These are phyloP conservation scores for Phymatocera aterrima DNA, from an alignment of 2,888 invertebrate genomes.

Conservation along the genomic window DNA sequence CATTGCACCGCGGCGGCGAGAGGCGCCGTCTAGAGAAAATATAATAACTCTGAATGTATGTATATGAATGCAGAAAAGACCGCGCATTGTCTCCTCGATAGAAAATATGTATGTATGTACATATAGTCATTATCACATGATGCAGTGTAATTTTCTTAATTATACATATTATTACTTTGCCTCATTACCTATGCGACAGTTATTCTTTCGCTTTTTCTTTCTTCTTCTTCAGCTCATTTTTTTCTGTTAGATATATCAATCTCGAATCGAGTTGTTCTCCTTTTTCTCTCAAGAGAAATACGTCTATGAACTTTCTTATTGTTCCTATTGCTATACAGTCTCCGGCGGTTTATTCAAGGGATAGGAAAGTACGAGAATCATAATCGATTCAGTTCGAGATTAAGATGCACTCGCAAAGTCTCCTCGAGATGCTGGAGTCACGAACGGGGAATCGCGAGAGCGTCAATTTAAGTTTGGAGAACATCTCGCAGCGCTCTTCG, in stretches of 20 bases:
- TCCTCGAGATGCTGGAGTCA: constrained; percentile 5
- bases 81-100: constrained; percentile 1
- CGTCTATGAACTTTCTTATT: not conserved
- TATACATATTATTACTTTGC: not conserved
- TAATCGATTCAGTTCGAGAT: constrained; percentile 13
- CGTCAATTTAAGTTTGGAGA: constrained; percentile 38
- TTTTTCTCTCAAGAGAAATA: not conserved
- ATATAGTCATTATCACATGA: not conserved
- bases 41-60: not conserved
- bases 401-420: constrained; percentile 6
- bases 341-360: not conserved
- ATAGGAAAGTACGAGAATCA: not conserved
- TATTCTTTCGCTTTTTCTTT: not conserved
- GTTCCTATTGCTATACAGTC: no score
- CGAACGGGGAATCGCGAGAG: constrained; percentile 42
- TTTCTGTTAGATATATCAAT: not conserved
- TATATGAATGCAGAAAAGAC: not conserved
- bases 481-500: not conserved
- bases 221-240: not conserved
- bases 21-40: not conserved
- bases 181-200: not conserved
- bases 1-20: not conserved
- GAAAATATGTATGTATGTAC: no score
- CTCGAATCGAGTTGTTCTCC: no score
- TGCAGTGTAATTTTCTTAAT: not conserved